Percentiles rank a stretch among this genome's conserved stretches.
Conservation (phyloP, 2,888 invertebrate genomes). For the Limnephilus rhombicus region DNA sequence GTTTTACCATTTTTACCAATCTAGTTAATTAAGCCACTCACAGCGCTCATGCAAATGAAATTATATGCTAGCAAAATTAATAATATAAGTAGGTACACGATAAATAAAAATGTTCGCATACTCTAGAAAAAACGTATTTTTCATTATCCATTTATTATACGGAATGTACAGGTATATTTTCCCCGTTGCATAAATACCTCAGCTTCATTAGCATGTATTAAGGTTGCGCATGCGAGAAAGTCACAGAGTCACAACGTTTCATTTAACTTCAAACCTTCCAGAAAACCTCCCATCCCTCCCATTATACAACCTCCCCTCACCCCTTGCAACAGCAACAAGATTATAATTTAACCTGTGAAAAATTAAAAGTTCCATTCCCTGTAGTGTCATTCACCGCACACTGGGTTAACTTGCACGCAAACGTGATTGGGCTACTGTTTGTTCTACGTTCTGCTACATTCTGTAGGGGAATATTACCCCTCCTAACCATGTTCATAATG, state of each 20-base stretch:
- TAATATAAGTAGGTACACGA: neutral
- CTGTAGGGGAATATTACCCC: neutral
- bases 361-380: constrained; percentile 9
- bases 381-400: constrained; percentile 10
- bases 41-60: neutral
- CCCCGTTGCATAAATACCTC: too few relatives aligned
- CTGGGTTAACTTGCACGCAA: neutral
- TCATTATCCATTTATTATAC: neutral
- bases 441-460: neutral
- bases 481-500: neutral
- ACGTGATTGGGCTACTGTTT: neutral
- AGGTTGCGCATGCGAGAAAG: neutral
- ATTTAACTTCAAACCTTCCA: neutral
- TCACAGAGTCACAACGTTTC: neutral
- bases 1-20: too few relatives aligned
- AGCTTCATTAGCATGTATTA: neutral
- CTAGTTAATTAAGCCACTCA: neutral
- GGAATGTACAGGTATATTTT: neutral
- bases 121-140: neutral
- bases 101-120: neutral
- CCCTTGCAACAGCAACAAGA: neutral
- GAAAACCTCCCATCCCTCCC: neutral
- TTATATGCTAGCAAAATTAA: neutral
- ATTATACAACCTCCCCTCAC: too few relatives aligned
- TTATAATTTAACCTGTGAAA: constrained; percentile 11